Conservation (phyloP, 2,888 invertebrate species). For the Augochlorella aurata region DNA sequence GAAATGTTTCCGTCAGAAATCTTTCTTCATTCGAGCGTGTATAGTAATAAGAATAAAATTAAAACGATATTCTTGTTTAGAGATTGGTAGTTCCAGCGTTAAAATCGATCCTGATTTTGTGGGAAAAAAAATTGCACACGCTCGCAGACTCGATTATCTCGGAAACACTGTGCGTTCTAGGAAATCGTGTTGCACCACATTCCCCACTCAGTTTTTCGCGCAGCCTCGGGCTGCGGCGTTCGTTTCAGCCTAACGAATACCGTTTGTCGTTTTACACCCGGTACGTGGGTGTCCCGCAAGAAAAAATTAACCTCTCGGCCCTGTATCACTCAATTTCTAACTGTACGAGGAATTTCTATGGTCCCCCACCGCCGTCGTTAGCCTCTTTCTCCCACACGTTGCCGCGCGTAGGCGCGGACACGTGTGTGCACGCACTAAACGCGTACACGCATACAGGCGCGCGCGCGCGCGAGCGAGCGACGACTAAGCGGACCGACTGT, state of each 20-base stretch:
- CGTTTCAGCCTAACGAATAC: neutral
- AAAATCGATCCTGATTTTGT: neutral
- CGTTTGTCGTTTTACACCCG: too few relatives aligned
- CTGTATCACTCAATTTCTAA: constrained; percentile 21
- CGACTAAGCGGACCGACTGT: constrained; percentile 40
- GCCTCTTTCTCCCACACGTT: neutral
- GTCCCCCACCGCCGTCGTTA: neutral
- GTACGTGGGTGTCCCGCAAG: neutral
- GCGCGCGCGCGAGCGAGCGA: constrained; percentile 14
- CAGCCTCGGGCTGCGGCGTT: neutral
- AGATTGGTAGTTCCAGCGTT: neutral
- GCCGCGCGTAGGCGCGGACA: constrained; percentile 6
- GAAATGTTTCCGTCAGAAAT: too few relatives aligned
- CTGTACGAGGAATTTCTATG: constrained; percentile 34
- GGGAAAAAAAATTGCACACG: neutral
- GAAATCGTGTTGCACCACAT: neutral
- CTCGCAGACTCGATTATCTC: neutral
- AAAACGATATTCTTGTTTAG: too few relatives aligned
- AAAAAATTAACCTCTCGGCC: constrained; percentile 7
- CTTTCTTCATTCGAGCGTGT: too few relatives aligned
- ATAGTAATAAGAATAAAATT: too few relatives aligned
- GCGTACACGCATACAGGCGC: neutral
- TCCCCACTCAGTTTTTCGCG: neutral
- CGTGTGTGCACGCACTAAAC: neutral
- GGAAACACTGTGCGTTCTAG: neutral